Evolutionary conservation across 2,113 vertebrate genomes (phyloP).

Genomic region (Odobenus rosmarus): DNA sequence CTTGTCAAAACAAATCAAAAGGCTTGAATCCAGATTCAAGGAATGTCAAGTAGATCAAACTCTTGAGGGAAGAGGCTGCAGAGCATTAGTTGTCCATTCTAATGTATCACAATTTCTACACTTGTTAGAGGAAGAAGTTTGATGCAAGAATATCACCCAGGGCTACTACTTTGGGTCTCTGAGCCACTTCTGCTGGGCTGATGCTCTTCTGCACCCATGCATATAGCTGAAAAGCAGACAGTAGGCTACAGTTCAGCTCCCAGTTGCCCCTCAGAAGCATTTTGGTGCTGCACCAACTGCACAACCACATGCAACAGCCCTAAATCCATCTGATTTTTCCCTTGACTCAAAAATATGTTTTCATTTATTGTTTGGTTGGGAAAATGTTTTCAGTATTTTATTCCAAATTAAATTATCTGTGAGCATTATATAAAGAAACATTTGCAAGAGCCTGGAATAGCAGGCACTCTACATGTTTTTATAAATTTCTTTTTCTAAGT

Average conservation of each 20-base stretch:
- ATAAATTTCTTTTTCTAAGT: neutral
- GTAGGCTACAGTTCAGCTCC: neutral
- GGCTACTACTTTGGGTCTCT: neutral
- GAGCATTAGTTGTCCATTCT: neutral
- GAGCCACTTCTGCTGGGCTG: neutral
- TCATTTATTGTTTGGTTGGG: neutral
- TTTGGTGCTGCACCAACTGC: neutral
- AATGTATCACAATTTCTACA: neutral
- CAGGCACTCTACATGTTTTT: neutral
- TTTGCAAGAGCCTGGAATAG: neutral
- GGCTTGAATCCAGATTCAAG: neutral
- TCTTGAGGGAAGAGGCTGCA: neutral
- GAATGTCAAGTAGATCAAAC: neutral
- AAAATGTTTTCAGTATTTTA: constrained; percentile 24
- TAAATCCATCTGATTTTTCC: neutral
- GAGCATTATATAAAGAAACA: neutral
- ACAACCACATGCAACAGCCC: neutral
- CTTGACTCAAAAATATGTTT: neutral
- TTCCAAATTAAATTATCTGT: constrained; percentile 38
- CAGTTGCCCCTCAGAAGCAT: neutral
- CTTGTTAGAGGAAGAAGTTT: neutral
- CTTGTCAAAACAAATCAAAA: neutral
- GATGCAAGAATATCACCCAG: neutral
- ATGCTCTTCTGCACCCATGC: neutral
- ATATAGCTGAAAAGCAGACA: neutral